phyloP scores from a whole-genome alignment of 2,113 vertebrate genomes.

The Anser cygnoides region DNA sequence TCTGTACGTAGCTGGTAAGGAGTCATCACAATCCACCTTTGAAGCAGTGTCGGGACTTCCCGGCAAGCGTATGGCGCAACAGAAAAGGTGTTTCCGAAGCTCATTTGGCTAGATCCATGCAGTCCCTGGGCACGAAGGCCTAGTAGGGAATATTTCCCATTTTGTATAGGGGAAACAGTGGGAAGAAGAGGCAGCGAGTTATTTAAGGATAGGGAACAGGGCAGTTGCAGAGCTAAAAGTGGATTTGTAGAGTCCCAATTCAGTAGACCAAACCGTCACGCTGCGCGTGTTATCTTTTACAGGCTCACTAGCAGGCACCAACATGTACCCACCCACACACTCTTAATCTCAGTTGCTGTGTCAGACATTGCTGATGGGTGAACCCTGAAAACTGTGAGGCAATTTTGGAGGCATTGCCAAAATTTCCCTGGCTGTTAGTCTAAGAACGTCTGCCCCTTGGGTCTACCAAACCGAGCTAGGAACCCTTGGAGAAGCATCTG shows the following conservation, averaged over 20 bases:
- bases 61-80: neutral
- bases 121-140: neutral
- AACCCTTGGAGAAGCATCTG: constrained; percentile 23
- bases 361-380: constrained; percentile 33
- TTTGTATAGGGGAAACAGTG: neutral
- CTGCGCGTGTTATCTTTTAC: neutral
- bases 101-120: neutral
- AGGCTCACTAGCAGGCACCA: constrained; percentile 46
- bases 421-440: neutral
- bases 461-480: neutral
- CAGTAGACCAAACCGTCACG: neutral
- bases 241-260: neutral
- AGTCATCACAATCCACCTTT: neutral
- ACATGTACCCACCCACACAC: constrained; percentile 11
- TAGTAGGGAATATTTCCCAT: neutral
- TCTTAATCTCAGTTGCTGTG: constrained; percentile 10
- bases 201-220: constrained; percentile 3
- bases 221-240: neutral
- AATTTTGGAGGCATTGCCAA: neutral
- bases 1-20: neutral
- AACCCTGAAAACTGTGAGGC: constrained; percentile 23
- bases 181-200: neutral
- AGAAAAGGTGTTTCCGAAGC: neutral
- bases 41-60: neutral
- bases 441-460: neutral